Evolutionary conservation across 2,888 invertebrate genomes (phyloP), one percentile per base, ranked within the genome.

Genomic region (Plutella xylostella): DNA sequence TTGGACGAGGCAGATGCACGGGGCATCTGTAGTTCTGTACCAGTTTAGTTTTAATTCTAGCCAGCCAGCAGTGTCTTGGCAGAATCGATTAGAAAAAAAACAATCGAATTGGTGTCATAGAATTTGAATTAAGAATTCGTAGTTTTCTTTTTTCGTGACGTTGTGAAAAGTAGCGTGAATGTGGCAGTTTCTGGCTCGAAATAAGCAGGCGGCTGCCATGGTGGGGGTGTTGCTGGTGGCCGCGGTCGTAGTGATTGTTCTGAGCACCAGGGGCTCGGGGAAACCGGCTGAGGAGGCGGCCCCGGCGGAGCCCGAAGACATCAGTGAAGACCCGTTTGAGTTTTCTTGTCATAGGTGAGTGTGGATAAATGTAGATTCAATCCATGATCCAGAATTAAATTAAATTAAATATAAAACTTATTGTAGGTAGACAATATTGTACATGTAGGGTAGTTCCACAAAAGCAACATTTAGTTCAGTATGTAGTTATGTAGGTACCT

Each of bases 121-220:
- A n/a, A n/a, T n/a, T n/a, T n/a, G n/a, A n/a, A n/a, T n/a, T n/a
- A n/a, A n/a, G n/a, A n/a, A n/a, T n/a, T n/a, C n/a, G n/a, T n/a
- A n/a, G n/a, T n/a, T n/a, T n/a, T n/a, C n/a, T n/a, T n/a, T n/a
- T n/a, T n/a, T n/a, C n/a, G n/a, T n/a, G n/a, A n/a, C n/a, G n/a
- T n/a, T n/a, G n/a, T n/a, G n/a, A n/a, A 9, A 14, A 34, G 34
- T 34, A 14, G 51, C 53, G 60, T 77, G 71, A 60, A 83, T 83
- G 82, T 83, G 75, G 78, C 63, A 64, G 52, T 80, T 80, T 67
- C 69, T 82, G 65, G 66, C 64, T 57, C 62, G 61, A 47, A 80
- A 82, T 47, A 79, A 75, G 59, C 78, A 77, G 61, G 74, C 65
- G 45, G 74, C 76, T 30, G 79, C 75, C 48, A 83, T 83, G 83